A percentile compares a stretch with the other conserved stretches of the same genome.
Conservation (phyloP, 2,888 invertebrate genomes). For the Teleogryllus oceanicus region DNA sequence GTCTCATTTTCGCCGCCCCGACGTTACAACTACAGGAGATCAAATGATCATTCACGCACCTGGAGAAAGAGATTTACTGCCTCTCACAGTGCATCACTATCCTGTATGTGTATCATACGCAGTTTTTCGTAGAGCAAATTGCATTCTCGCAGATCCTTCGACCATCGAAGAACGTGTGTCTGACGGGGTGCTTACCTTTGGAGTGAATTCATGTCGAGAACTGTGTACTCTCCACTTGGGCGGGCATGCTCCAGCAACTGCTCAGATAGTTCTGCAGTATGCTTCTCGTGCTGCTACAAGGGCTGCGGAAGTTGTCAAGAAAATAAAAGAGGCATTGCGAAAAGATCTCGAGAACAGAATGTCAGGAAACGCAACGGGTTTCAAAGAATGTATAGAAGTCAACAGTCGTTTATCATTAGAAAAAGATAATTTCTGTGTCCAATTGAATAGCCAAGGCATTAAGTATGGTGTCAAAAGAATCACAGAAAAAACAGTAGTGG, state of each 20-base stretch:
- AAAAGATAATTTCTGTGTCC: neutral
- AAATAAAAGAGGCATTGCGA: slow-evolving; percentile 63
- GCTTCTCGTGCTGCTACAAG: slow-evolving; percentile 64
- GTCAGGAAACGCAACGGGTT: neutral
- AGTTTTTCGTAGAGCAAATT: slow-evolving; percentile 69
- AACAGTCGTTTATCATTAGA: neutral
- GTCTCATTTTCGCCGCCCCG: slow-evolving; percentile 87
- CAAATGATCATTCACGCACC: slow-evolving; percentile 78
- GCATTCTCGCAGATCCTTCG: slow-evolving; percentile 76
- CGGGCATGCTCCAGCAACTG: slow-evolving; percentile 65
- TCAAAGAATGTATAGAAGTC: neutral
- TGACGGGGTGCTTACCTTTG: slow-evolving; percentile 78
- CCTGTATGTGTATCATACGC: slow-evolving; percentile 86
- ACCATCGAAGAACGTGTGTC: slow-evolving; percentile 78
- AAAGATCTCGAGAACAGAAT: slow-evolving; percentile 55
- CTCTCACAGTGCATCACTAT: slow-evolving; percentile 85
- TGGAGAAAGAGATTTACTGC: slow-evolving; percentile 82
- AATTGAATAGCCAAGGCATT: neutral
- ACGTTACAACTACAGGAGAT: slow-evolving; percentile 80
- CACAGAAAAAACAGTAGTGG: too few species aligned
- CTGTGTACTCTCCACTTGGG: slow-evolving; percentile 81
- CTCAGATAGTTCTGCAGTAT: slow-evolving; percentile 65
- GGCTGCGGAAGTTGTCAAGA: slow-evolving; percentile 62
- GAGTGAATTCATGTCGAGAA: slow-evolving; percentile 87
- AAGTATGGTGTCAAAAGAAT: too few species aligned